Percentiles rank a stretch among this genome's conserved stretches.
These are phyloP conservation scores for Leptinotarsa undecemlineata DNA, from an alignment of 1,140 invertebrate species.

Conservation along the genomic window DNA sequence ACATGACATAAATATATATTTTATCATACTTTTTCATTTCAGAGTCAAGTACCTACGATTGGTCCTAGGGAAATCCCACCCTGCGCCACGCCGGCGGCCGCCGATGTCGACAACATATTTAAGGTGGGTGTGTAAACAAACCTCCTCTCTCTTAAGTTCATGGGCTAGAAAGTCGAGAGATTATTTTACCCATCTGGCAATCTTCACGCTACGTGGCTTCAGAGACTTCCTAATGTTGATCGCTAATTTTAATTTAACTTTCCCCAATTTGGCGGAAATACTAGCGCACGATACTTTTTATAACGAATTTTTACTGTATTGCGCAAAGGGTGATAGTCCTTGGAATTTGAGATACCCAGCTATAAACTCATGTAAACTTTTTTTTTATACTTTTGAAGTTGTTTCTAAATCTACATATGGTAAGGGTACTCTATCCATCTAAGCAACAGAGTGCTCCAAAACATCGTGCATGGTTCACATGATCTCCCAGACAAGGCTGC, in stretches of 20 bases:
- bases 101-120: constrained; percentile 53
- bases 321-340: no score
- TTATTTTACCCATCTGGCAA: constrained; percentile 5
- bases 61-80: constrained; percentile 43
- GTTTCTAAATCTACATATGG: no score
- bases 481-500: no score
- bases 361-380: no score
- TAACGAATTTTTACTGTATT: no score
- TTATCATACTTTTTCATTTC: constrained; percentile 32
- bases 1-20: no score
- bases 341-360: no score
- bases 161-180: neutral
- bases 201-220: neutral
- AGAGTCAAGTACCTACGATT: constrained; percentile 38
- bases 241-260: constrained; percentile 1
- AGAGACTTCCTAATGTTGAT: neutral
- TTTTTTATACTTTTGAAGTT: no score
- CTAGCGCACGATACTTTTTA: neutral
- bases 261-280: neutral
- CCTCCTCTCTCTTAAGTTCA: neutral
- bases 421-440: no score
- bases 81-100: constrained; percentile 39
- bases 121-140: constrained; percentile 47
- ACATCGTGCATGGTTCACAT: no score
- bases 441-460: no score